phyloP scores from a whole-genome alignment of 2,888 invertebrate genomes.

The Dryobotodes eremita region DNA sequence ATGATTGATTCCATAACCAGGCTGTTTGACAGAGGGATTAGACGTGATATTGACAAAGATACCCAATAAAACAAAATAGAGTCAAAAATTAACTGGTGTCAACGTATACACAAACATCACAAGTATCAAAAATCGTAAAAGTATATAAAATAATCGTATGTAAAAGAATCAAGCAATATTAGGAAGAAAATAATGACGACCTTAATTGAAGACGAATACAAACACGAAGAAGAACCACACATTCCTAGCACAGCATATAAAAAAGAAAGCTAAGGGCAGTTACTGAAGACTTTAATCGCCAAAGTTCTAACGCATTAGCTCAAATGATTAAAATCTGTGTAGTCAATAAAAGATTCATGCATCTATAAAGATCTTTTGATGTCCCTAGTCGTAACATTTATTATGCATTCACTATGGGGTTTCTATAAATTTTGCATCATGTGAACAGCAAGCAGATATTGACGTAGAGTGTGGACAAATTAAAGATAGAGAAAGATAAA shows the following conservation, averaged over 20 bases:
- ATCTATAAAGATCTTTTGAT: slow-evolving; percentile 46
- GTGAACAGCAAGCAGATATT: slow-evolving; percentile 3
- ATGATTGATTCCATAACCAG: not conserved
- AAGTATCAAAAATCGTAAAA: not conserved
- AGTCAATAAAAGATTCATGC: slow-evolving; percentile 36
- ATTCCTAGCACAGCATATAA: slow-evolving; percentile 17
- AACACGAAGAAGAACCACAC: slow-evolving; percentile 2
- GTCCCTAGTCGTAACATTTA: slow-evolving; percentile 44
- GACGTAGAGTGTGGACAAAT: slow-evolving; percentile 12
- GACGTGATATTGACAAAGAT: not conserved
- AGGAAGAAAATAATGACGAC: not conserved
- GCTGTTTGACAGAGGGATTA: not conserved
- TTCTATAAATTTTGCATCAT: slow-evolving; percentile 38
- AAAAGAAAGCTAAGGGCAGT: slow-evolving; percentile 20
- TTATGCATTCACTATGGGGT: slow-evolving; percentile 26
- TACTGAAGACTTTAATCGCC: slow-evolving; percentile 11
- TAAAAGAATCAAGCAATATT: not conserved
- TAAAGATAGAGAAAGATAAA: slow-evolving; percentile 17
- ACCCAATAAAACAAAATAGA: not conserved
- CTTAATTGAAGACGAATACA: not conserved
- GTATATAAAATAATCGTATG: not conserved
- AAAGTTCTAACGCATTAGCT: slow-evolving; percentile 39
- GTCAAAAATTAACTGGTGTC: not conserved
- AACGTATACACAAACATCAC: not conserved
- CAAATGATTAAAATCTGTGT: slow-evolving; percentile 46